phyloP scores from a whole-genome alignment of 2,888 invertebrate species.

The Adela reaumurella region DNA sequence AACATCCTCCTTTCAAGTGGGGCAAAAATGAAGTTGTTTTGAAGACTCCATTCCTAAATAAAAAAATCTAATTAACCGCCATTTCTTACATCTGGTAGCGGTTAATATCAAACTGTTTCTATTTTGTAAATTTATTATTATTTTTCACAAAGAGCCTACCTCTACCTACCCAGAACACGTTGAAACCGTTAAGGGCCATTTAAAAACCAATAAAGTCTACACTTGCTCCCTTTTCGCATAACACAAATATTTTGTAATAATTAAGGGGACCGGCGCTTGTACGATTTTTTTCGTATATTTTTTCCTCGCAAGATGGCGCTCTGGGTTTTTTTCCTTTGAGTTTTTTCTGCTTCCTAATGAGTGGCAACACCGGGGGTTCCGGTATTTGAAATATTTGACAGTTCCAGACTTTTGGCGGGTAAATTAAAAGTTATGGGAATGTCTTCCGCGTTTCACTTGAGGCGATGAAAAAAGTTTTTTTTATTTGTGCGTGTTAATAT shows the following conservation, averaged over 20 bases:
- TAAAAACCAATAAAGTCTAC: slow-evolving; percentile 1
- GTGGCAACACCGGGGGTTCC: slow-evolving; percentile 9
- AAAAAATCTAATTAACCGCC: no score
- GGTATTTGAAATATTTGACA: slow-evolving; percentile 12
- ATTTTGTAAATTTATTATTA: slow-evolving; percentile 14
- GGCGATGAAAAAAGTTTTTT: not conserved
- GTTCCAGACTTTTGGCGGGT: slow-evolving; percentile 7
- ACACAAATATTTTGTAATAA: slow-evolving; percentile 49
- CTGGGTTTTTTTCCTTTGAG: slow-evolving; percentile 25
- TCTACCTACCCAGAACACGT: not conserved
- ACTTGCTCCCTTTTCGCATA: slow-evolving; percentile 24
- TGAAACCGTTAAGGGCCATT: not conserved
- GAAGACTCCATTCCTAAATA: no score
- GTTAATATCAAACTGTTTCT: no score
- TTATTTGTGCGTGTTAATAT: no score
- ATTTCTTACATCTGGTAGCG: no score
- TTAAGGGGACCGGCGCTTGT: no score
- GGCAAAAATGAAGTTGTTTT: no score
- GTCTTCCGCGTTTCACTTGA: not conserved
- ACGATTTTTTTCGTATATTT: no score
- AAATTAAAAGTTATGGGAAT: not conserved
- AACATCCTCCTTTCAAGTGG: no score
- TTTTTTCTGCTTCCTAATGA: slow-evolving; percentile 19
- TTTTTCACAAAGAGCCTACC: not conserved
- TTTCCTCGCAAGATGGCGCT: slow-evolving; percentile 30